A percentile compares a stretch with the other conserved stretches of the same genome.
Conservation (phyloP, 2,113 vertebrate genomes). For the Nothocercus nigrocapillus region DNA sequence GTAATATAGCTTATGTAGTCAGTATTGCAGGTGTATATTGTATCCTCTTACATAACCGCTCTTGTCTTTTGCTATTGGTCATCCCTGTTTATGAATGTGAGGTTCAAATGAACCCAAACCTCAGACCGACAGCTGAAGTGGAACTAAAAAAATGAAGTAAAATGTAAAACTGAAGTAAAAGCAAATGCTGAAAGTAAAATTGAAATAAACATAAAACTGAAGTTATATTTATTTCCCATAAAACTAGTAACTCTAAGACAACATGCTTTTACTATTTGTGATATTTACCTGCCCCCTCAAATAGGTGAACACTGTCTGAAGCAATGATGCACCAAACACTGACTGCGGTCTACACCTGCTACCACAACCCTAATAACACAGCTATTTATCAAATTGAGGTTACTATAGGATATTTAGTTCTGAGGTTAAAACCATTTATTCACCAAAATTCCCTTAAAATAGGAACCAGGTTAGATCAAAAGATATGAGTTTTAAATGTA, state of each 20-base stretch:
- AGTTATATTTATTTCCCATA: not conserved
- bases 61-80: not conserved
- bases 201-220: not conserved
- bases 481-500: not conserved
- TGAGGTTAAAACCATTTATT: not conserved
- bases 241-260: not conserved
- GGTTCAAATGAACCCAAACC: not conserved
- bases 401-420: not conserved
- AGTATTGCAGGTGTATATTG: not conserved
- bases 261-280: not conserved
- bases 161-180: too few relatives aligned
- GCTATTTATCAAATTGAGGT: not conserved
- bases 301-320: not conserved
- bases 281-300: not conserved
- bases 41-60: not conserved
- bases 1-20: not conserved
- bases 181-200: too few relatives aligned
- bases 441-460: not conserved
- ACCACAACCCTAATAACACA: not conserved
- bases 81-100: not conserved
- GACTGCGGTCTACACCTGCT: not conserved
- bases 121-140: not conserved
- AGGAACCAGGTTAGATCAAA: not conserved
- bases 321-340: not conserved
- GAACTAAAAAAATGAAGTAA: not conserved